Percentiles rank a stretch among this genome's conserved stretches.
Evolutionary conservation across 1,140 invertebrate genomes (phyloP).

Genomic region (Orchestia grillus): DNA sequence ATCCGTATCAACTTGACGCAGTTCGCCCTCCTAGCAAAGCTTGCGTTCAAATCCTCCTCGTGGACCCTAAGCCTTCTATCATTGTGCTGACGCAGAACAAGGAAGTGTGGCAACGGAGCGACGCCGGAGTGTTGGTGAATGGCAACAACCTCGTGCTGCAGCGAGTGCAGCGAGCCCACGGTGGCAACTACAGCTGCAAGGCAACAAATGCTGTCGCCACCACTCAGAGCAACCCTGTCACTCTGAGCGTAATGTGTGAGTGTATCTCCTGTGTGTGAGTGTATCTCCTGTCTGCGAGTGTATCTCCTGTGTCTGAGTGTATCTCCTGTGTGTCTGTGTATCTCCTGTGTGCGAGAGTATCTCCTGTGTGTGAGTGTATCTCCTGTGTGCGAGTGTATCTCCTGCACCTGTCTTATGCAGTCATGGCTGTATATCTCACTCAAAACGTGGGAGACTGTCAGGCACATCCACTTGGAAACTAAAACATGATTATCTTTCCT

Average conservation of each 20-base stretch:
- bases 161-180: slow-evolving; percentile 72
- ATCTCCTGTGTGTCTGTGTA: no score
- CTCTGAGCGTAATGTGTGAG: slow-evolving; percentile 68
- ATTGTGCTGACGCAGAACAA: slow-evolving; percentile 72
- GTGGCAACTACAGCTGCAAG: slow-evolving; percentile 79
- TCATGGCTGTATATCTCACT: no score
- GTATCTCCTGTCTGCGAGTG: no score
- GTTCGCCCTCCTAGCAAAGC: background rate
- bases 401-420: background rate
- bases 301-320: no score
- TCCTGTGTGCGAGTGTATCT: no score
- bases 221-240: slow-evolving; percentile 72
- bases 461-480: no score
- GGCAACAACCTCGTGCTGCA: slow-evolving; percentile 74
- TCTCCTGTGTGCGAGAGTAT: no score
- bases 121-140: slow-evolving; percentile 75
- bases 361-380: no score
- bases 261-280: no score
- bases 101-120: slow-evolving; percentile 74
- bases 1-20: background rate
- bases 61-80: background rate
- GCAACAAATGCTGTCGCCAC: slow-evolving; percentile 80
- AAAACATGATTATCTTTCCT: no score
- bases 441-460: no score
- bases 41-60: background rate